Base-by-base conservation (phyloP, 2,888 invertebrate genomes). In the Yponomeuta cagnagella region DNA sequence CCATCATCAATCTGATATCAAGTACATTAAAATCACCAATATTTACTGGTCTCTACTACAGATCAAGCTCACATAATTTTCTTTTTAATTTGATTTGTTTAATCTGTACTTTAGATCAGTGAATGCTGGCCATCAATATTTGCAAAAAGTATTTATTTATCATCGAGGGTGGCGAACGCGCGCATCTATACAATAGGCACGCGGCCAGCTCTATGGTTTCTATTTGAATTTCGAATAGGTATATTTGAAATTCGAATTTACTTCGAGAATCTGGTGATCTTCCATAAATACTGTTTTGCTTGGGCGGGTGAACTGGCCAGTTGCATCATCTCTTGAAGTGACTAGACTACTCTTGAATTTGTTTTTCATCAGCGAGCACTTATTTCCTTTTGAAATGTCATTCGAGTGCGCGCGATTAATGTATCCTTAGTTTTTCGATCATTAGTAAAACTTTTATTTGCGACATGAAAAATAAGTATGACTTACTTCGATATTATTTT, bases 1-100 rank as follows among this genome's bases (percentile, higher is more conserved):
- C 90, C 90, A 89, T 89, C 89, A 90, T 89, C 90, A 86, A 80
- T 89, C 88, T 84, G 87, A 89, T 88, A 90, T 90, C 90, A 90
- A 91, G 90, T 84, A 90, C 52, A 52, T 30, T 43, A 2, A 3
- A 30, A 31, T 12, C 4, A 68, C 48, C 67, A 67, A 12, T 37
- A 15, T 33, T 31, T n/a, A 67, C 37, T 37, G 67, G 15, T 43
- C 67, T 10, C n/a, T 37, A 15, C 8, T n/a, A 30, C 23, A 10
- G 30, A 12, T 30, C 10, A 30, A 30, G 23, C 52, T 30, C 31
- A 58, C 3, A 1, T 15, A 15, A 15, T 58, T 58, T 15, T 15
- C 12, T 15, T 48, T 37, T 48, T 68, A 2, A 48, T 68, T 68
- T 10, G 5, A 68, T 15, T n/a, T 6, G 8, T 37, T 68, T 68